These are phyloP conservation scores for Cyanoliseus patagonus DNA, from an alignment of 2,113 vertebrate species.

Conservation along the genomic window DNA sequence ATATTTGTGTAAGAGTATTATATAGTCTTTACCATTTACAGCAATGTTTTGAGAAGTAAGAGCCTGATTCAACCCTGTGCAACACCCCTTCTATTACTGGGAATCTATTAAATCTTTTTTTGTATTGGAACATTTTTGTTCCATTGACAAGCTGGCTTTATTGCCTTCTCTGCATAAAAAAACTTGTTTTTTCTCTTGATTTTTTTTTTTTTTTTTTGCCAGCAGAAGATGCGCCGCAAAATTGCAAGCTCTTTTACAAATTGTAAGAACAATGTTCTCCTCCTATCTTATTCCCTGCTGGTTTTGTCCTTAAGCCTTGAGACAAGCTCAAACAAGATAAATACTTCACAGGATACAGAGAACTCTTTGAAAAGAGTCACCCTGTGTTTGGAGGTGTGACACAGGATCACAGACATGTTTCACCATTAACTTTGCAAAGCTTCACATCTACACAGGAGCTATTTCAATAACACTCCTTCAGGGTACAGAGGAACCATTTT, in stretches of 20 bases:
- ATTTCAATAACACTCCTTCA: constrained; percentile 6
- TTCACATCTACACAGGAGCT: neutral
- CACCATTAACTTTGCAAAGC: neutral
- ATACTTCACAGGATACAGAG: neutral
- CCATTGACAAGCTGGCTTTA: neutral
- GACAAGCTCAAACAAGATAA: constrained; percentile 5
- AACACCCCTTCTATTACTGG: neutral
- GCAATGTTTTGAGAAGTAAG: constrained; percentile 55
- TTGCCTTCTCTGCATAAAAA: neutral
- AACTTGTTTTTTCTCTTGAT: accelerated
- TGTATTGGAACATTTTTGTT: neutral
- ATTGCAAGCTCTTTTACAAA: neutral
- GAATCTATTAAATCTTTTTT: neutral
- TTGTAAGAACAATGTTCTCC: neutral
- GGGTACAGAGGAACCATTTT: neutral
- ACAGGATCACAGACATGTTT: constrained; percentile 39
- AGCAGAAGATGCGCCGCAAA: neutral
- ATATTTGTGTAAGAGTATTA: constrained; percentile 27
- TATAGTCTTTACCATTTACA: constrained; percentile 64
- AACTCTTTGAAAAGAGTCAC: neutral
- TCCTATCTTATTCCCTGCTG: neutral
- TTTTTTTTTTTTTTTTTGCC: neutral
- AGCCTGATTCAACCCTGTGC: constrained; percentile 12
- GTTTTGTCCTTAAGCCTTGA: neutral
- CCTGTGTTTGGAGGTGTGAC: constrained; percentile 19